Percentiles rank a stretch among this genome's conserved stretches.
Conservation (phyloP, 92 coral and sea anemone genomes). For the Zoanthus gigantus region DNA sequence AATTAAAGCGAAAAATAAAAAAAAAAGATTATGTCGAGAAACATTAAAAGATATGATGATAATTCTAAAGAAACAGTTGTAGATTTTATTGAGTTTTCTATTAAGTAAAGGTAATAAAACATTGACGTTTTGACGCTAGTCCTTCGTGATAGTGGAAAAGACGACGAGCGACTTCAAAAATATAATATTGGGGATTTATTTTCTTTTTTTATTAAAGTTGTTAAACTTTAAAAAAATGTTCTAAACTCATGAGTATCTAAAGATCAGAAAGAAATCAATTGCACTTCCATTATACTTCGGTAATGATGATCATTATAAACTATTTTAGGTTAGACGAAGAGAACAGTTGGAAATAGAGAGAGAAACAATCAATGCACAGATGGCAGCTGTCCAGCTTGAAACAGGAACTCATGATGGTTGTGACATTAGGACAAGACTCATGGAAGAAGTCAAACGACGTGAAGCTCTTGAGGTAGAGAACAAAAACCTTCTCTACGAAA, state of each 20-base stretch:
- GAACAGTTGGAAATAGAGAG: slow-evolving; percentile 33
- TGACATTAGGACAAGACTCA: slow-evolving; percentile 62
- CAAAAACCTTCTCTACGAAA: slow-evolving; percentile 82
- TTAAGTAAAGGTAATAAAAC: no score
- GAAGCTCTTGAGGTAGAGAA: slow-evolving; percentile 85
- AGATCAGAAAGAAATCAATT: neutral
- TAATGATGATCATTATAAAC: neutral
- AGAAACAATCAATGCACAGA: slow-evolving; percentile 20
- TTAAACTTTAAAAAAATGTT: neutral
- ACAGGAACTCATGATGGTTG: slow-evolving; percentile 23
- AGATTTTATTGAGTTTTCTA: no score
- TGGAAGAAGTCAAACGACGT: slow-evolving; percentile 69
- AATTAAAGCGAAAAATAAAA: no score
- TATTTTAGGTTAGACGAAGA: slow-evolving; percentile 17
- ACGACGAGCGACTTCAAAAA: no score
- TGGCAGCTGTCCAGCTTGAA: slow-evolving; percentile 32
- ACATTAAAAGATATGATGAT: no score
- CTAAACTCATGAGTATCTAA: neutral
- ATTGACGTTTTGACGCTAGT: no score
- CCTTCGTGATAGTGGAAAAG: no score
- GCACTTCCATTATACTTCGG: neutral
- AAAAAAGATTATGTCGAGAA: no score
- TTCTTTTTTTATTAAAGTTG: no score
- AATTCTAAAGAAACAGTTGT: no score
- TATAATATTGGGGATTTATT: no score